A percentile compares a stretch with the other conserved stretches of the same genome.
These are phyloP conservation scores for Pagetopsis macropterus DNA, from an alignment of 2,797 vertebrate genomes.

Conservation along the genomic window DNA sequence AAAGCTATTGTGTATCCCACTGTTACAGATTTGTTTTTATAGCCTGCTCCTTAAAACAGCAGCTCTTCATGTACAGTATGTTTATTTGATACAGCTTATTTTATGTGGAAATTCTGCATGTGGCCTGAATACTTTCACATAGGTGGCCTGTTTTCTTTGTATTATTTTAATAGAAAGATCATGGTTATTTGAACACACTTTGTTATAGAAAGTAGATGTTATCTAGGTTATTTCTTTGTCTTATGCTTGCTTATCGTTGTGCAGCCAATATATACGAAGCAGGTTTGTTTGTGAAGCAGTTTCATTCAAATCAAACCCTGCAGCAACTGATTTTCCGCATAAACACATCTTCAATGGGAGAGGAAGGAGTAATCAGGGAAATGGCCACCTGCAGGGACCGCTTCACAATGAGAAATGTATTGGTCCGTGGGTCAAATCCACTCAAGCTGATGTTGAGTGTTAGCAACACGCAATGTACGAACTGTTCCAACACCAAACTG, in stretches of 20 bases:
- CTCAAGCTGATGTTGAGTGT: background rate
- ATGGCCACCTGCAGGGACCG: conserved; percentile 15
- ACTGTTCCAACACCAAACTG: background rate
- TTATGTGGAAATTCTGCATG: background rate
- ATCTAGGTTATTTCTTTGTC: background rate
- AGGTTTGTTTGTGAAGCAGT: conserved; percentile 11
- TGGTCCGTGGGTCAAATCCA: background rate
- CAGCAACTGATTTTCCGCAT: conserved; percentile 20
- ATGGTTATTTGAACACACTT: background rate
- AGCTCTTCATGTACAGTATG: background rate
- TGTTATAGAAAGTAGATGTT: background rate
- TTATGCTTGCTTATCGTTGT: background rate
- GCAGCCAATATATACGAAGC: background rate
- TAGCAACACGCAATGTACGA: background rate
- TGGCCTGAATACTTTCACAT: background rate
- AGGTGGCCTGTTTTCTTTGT: background rate
- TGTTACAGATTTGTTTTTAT: background rate
- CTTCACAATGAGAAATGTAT: conserved; percentile 1
- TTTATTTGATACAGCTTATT: background rate
- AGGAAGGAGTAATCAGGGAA: conserved; percentile 27
- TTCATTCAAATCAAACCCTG: conserved; percentile 14
- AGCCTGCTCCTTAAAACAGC: background rate
- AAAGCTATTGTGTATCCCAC: background rate
- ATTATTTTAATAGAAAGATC: conserved; percentile 11
- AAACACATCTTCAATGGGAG: conserved; percentile 3